phyloP scores from a whole-genome alignment of 1,140 invertebrate genomes.

The Scaptodrosophila lebanonensis region DNA sequence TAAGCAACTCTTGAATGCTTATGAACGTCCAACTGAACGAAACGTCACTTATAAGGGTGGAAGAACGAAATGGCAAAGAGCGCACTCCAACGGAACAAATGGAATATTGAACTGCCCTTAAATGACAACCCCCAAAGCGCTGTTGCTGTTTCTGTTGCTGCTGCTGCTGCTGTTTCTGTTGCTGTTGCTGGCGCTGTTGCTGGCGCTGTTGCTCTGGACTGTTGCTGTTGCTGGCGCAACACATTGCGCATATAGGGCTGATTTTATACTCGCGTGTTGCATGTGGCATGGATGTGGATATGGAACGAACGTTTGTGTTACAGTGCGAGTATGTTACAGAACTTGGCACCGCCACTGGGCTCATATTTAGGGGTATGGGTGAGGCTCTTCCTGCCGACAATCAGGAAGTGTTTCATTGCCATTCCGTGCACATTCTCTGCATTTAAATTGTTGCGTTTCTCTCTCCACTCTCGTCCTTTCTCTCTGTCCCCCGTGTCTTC shows the following conservation, averaged over 20 bases:
- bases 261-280: too few species aligned
- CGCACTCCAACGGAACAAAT: constrained; percentile 2
- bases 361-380: too few species aligned
- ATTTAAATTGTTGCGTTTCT: constrained; percentile 64
- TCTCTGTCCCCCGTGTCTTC: constrained; percentile 1
- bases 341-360: too few species aligned
- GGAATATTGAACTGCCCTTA: constrained; percentile 47
- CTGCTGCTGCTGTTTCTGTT: constrained; percentile 55
- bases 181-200: constrained; percentile 61
- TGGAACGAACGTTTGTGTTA: too few species aligned
- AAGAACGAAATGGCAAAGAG: constrained; percentile 32
- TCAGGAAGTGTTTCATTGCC: constrained; percentile 63
- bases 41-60: constrained; percentile 70
- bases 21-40: constrained; percentile 57
- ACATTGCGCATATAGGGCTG: too few species aligned
- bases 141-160: constrained; percentile 40
- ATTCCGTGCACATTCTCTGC: constrained; percentile 17
- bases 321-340: too few species aligned
- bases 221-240: too few species aligned
- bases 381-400: too few species aligned
- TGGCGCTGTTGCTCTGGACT: constrained; percentile 35
- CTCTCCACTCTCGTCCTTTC: constrained; percentile 22
- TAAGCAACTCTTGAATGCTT: constrained; percentile 78
- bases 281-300: too few species aligned
- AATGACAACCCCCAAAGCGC: constrained; percentile 54